Base-by-base conservation (phyloP, 92 coral and sea anemone genomes). In the Palythoa grandis region DNA sequence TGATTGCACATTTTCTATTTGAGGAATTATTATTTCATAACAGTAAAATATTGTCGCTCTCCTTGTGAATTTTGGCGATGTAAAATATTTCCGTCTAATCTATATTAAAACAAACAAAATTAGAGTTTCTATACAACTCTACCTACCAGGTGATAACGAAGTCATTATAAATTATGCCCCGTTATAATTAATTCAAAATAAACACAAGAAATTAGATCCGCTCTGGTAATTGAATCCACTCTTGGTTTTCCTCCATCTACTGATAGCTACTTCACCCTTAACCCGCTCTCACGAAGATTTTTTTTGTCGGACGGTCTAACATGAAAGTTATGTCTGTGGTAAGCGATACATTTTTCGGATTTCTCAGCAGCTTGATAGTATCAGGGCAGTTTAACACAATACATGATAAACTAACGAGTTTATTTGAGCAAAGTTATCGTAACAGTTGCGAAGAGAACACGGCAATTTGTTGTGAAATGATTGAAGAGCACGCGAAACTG, bases 361-460 rank as follows among this genome's bases (percentile, higher is more conserved):
- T 93, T 63, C 89, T 95, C 16, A 91, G 98, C 50, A 86, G 78
- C 56, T 72, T 95, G 52, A 82, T 95, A 77, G 92, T 93, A 11
- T 79, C 92, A 50, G 92, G 87, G 4, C 93, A 91, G 24, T 85
- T 93, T 35, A 91, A 83, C 56, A 24, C 86, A 3, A 74, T 91
- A 23, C 98, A 93, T 77, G 94, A 91, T 24, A 84, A 88, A 17
- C 74, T 95, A 35, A 70, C 87, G 25, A 91, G 68, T 5, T 86
- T 95, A 43, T 91, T 93, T 52, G 94, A 95, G 40, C 88, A 88
- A 24, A 87, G 93, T 67, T 91, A 91, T 72, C 96, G 96, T 3
- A 93, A 93, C 74, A 93, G 91, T 66, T 92, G 96, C 74, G 94
- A 95, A 38, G 95, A 95, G 38, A 91, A 91, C 77, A 89, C 95